phyloP scores from a whole-genome alignment of 2,797 vertebrate species.

The Chaunax sp. region DNA sequence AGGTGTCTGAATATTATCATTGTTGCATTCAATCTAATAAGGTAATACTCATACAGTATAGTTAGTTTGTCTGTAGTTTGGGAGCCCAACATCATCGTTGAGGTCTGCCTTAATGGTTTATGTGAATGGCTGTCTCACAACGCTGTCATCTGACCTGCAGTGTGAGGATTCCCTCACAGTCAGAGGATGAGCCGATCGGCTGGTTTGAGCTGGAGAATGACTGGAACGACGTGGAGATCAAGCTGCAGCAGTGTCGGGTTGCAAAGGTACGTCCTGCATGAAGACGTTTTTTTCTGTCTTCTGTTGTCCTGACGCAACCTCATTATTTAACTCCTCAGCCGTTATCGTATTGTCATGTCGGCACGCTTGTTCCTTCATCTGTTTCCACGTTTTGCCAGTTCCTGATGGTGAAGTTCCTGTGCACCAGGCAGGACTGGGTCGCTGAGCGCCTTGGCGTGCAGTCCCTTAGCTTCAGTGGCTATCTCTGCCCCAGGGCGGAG shows the following conservation, averaged over 20 bases:
- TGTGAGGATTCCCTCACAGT: constrained; percentile 72
- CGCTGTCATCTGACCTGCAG: constrained; percentile 67
- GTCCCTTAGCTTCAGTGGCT: constrained; percentile 90
- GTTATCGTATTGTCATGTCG: not conserved
- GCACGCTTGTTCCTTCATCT: not conserved
- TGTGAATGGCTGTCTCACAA: constrained; percentile 30
- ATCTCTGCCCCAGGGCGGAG: constrained; percentile 83
- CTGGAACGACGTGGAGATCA: constrained; percentile 96
- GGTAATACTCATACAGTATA: too few relatives aligned
- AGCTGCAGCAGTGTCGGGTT: constrained; percentile 91
- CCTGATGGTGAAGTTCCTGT: constrained; percentile 98
- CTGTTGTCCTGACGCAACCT: too few relatives aligned
- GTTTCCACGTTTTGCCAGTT: constrained; percentile 81
- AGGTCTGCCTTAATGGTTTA: constrained; percentile 4
- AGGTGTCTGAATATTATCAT: not conserved
- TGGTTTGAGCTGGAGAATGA: constrained; percentile 98
- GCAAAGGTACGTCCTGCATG: constrained; percentile 84
- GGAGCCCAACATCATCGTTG: not conserved
- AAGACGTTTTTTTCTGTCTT: constrained; percentile 1
- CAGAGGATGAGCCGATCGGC: constrained; percentile 93
- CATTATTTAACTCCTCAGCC: not conserved
- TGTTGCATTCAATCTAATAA: not conserved
- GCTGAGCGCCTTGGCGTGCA: constrained; percentile 95
- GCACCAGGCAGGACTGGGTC: constrained; percentile 89
- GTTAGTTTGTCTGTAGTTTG: constrained; percentile 11